Evolutionary conservation across 2,888 invertebrate species (phyloP), one percentile per base, ranked within the genome.

Genomic region (Lymantria dispar): DNA sequence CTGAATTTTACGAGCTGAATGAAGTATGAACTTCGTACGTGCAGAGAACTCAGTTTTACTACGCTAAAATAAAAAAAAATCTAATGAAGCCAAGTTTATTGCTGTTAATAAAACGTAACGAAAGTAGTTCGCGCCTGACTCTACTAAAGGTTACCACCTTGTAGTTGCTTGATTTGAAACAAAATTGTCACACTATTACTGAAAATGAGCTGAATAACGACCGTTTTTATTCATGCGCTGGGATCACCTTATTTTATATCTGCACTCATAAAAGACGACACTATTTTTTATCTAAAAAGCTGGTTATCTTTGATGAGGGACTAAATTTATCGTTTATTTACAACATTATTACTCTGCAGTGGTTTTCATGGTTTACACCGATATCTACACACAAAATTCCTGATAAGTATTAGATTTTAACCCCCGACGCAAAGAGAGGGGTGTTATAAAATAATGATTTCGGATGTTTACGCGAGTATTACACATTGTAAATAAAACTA

Each of bases 31-130:
- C 72, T 68, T 62, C 39, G 74, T 76, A 83, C 83, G 82, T 79
- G 81, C 76, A 57, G 60, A 52, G 70, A 75, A 71, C 68, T 71
- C 64, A 65, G 65, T 72, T 82, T 83, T 80, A 83, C 74, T 76
- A 76, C 78, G 58, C 60, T 61, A 69, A 71, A 79, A 79, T 81
- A 83, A 84, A 84, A 82, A 83, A 83, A 79, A 76, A 72, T 22
- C 78, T 81, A 83, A 85, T 83, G 81, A 84, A 83, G 62, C 69
- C 66, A 50, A 68, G 64, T 80, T 84, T 83, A 84, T 74, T 74
- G 70, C 74, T 57, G 62, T 75, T 79, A 79, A 82, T 84, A 83
- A 84, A 84, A 84, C 72, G 76, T 69, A 74, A 77, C 64, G 62
- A 66, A 68, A 72, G 63, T 71, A 74, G 74, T 74, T 76, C 54